These are phyloP conservation scores for Syritta pipiens DNA, from an alignment of 2,888 invertebrate species.

Conservation along the genomic window DNA sequence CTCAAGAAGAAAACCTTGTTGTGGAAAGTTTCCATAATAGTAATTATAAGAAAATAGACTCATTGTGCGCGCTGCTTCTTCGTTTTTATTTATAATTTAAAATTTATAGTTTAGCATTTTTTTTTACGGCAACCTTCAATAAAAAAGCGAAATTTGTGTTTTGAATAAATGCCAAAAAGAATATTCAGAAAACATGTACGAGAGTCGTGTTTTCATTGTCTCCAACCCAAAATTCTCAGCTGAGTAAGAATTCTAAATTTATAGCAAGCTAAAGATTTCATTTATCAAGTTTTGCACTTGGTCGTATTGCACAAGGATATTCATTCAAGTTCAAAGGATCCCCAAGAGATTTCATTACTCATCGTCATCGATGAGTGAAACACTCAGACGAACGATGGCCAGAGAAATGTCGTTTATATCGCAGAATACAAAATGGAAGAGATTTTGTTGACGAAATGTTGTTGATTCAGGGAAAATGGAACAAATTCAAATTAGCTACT, in stretches of 20 bases:
- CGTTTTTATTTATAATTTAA: conserved; percentile 17
- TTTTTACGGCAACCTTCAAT: conserved; percentile 11
- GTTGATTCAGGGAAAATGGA: conserved; percentile 3
- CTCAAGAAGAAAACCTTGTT: too few species aligned
- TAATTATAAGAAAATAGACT: conserved; percentile 1
- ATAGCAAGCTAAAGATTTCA: background rate
- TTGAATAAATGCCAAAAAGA: conserved; percentile 25
- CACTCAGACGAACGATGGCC: too few species aligned
- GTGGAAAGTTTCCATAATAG: conserved; percentile 7
- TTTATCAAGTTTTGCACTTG: background rate
- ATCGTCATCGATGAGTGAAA: too few species aligned
- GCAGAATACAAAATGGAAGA: background rate
- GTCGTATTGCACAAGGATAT: conserved; percentile 6
- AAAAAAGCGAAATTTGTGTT: conserved; percentile 20
- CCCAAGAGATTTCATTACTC: too few species aligned
- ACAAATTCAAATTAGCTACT: background rate
- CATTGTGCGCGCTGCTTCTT: background rate
- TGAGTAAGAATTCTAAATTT: conserved; percentile 10
- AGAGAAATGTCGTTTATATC: too few species aligned
- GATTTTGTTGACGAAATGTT: conserved; percentile 4
- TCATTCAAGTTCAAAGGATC: too few species aligned
- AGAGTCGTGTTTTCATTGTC: conserved; percentile 2
- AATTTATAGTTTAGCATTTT: conserved; percentile 6
- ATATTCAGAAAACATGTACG: background rate
- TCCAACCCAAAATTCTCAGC: conserved; percentile 1